A percentile compares a stretch with the other conserved stretches of the same genome.
These are phyloP conservation scores for Synanceia verrucosa DNA, from an alignment of 2,797 vertebrate genomes.

Conservation along the genomic window DNA sequence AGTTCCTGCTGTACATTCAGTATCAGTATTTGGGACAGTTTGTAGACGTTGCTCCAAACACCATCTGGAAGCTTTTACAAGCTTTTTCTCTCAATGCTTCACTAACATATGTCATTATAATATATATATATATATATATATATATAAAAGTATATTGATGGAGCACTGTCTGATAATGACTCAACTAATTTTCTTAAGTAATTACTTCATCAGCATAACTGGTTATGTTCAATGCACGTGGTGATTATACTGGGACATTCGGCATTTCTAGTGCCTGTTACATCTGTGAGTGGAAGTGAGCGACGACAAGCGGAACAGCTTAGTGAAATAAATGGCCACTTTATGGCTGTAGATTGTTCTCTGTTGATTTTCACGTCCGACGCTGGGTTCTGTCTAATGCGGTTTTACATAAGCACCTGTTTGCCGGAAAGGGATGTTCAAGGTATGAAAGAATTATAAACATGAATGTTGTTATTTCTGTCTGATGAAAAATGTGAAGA, in stretches of 20 bases:
- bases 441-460: neutral
- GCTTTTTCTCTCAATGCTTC: constrained; percentile 9
- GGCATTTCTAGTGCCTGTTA: constrained; percentile 29
- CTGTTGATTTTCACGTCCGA: neutral
- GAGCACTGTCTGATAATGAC: constrained; percentile 28
- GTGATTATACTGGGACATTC: constrained; percentile 25
- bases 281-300: constrained; percentile 48
- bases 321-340: constrained; percentile 19
- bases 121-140: too few relatives aligned
- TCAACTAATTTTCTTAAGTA: constrained; percentile 34
- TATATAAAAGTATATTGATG: constrained; percentile 2
- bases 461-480: neutral
- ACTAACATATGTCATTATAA: constrained; percentile 28
- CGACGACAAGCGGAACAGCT: neutral
- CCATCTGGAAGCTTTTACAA: constrained; percentile 1
- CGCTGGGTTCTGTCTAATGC: constrained; percentile 7
- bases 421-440: constrained; percentile 15
- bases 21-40: neutral
- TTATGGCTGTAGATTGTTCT: neutral
- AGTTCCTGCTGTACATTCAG: neutral
- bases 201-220: constrained; percentile 27
- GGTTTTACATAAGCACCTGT: constrained; percentile 8
- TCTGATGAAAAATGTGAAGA: neutral
- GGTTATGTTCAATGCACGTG: constrained; percentile 14
- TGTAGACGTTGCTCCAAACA: neutral